Percentiles rank a stretch among this genome's conserved stretches.
These are phyloP conservation scores for Drosophila pseudoobscura DNA, from an alignment of 1,140 invertebrate species.

Conservation along the genomic window DNA sequence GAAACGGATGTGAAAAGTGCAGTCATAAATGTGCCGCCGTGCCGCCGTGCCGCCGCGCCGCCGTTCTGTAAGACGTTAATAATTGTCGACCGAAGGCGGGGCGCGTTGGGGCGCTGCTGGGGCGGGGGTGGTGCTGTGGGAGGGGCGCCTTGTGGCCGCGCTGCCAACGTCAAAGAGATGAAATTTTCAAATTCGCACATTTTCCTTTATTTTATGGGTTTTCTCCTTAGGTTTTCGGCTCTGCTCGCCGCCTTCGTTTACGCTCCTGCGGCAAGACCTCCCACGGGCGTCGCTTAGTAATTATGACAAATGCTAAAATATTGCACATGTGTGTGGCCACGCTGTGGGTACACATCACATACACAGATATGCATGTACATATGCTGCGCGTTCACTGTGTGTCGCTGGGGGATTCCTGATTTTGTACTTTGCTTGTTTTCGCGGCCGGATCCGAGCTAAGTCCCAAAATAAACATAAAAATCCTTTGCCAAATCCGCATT, in stretches of 20 bases:
- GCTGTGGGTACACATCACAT: conserved; percentile 14
- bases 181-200: conserved; percentile 75
- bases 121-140: conserved; percentile 4
- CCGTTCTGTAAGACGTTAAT: conserved; percentile 77
- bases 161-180: conserved; percentile 50
- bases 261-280: conserved; percentile 13
- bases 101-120: not conserved
- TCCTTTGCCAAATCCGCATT: conserved; percentile 28
- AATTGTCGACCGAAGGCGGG: conserved; percentile 59
- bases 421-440: conserved; percentile 31
- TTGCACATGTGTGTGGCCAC: conserved; percentile 29
- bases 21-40: conserved; percentile 79
- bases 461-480: conserved; percentile 68
- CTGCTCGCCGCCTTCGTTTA: not conserved
- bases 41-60: conserved; percentile 37
- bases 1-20: conserved; percentile 81
- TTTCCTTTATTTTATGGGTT: conserved; percentile 70
- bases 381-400: conserved; percentile 22
- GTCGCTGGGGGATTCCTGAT: conserved; percentile 63
- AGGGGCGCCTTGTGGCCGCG: no score
- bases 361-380: not conserved
- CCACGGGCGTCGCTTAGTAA: conserved; percentile 65
- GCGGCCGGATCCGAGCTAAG: conserved; percentile 36
- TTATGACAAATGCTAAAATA: conserved; percentile 81
- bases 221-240: conserved; percentile 40